Evolutionary conservation across 2,113 vertebrate genomes (phyloP), one percentile per base, ranked within the genome.

Genomic region (Nycticebus coucang): DNA sequence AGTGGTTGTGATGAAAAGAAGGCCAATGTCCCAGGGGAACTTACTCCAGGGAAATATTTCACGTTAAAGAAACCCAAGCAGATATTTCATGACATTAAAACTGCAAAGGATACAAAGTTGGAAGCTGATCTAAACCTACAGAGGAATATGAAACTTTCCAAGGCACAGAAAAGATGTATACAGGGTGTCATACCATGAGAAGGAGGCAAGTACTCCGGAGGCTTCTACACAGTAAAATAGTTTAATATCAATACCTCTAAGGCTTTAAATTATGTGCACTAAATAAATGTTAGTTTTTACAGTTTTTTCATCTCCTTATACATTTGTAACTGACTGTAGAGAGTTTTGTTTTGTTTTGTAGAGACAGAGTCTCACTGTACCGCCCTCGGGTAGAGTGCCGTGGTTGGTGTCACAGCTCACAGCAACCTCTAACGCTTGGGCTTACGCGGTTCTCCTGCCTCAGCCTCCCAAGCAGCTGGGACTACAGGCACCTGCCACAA

Each of bases 61-160:
- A 83, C 28, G 64, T 50, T 62, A 92, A 78, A 95, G 69, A 86
- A 91, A 89, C 37, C 60, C 60, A 69, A 50, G 37, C 45, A 85
- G 84, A 30, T 77, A 62, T 59, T 64, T 81, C 75, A 28, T 35
- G 59, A 55, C 57, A 85, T 79, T 21, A 55, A 86, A 89, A 18
- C 8, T 11, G 62, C 60, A 83, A 81, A 81, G 60, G 72, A 77
- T 77, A 87, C 77, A 85, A 69, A 28, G 50, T 24, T 80, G n/a
- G 78, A 91, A 93, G 57, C 59, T 74, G 41, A 75, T 74, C 60
- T 33, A 50, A 55, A 64, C 66, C 66, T 91, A 53, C 66, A 59
- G 90, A 90, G 53, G 60, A 53, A 84, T 14, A 50, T 6, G 64
- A 84, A 66, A 14, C 59, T 91, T 90, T 33, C 33, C 53, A 35